Conservation (phyloP, 2,113 vertebrate species). For the Megaceryle torquata region DNA sequence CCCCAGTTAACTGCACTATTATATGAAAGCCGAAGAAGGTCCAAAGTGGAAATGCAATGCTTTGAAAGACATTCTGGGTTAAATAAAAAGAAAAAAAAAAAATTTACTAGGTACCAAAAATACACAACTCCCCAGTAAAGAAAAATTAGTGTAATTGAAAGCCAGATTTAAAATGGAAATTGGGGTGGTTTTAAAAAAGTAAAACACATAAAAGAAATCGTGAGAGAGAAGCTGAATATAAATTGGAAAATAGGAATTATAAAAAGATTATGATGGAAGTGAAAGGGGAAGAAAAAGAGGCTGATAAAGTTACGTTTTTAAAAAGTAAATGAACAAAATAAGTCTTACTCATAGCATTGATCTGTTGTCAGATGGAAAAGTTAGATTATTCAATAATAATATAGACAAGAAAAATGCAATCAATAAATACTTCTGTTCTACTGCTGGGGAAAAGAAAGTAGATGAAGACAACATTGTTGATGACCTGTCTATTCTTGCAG, state of each 20-base stretch:
- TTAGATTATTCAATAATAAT: slow-evolving; percentile 19
- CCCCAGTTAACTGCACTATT: neutral
- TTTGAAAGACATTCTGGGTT: neutral
- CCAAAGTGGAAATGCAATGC: neutral
- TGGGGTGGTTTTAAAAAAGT: neutral
- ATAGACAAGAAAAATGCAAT: slow-evolving; percentile 5
- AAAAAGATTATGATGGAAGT: neutral
- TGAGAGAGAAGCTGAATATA: neutral
- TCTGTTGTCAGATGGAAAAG: slow-evolving; percentile 4
- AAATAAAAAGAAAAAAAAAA: neutral
- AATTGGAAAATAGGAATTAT: neutral
- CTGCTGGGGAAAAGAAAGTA: neutral
- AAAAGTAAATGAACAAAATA: neutral
- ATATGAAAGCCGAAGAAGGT: neutral
- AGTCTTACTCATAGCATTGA: neutral
- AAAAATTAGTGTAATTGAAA: neutral
- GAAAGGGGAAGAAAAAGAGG: neutral
- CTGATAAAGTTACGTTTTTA: neutral
- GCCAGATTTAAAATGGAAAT: neutral
- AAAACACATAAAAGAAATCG: neutral
- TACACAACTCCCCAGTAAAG: neutral
- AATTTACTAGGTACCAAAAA: neutral
- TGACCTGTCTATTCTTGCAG: neutral
- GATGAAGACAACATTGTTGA: neutral
- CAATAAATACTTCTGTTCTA: slow-evolving; percentile 14